A percentile compares a stretch with the other conserved stretches of the same genome.
Evolutionary conservation across 2,797 vertebrate genomes (phyloP).

Genomic region (Passerculus sandwichensis): DNA sequence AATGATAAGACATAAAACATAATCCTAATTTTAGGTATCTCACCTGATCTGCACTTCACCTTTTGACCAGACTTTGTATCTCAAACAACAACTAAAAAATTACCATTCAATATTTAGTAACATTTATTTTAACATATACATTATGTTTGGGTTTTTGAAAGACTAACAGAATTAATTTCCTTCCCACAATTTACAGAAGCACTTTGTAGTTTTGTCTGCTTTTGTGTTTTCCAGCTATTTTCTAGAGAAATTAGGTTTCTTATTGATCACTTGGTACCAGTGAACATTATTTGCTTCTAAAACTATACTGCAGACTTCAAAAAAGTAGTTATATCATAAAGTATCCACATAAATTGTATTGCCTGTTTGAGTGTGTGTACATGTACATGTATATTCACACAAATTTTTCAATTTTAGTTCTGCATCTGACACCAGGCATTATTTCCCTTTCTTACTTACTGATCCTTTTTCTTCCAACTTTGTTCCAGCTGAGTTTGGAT

Average conservation of each 20-base stretch:
- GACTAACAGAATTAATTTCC: not conserved
- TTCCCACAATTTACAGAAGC: not conserved
- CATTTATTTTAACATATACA: not conserved
- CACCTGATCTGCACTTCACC: not conserved
- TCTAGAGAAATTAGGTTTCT: not conserved
- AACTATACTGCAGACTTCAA: not conserved
- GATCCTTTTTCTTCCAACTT: not conserved
- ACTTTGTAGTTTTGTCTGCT: not conserved
- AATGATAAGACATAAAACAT: not conserved
- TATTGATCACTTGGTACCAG: not conserved
- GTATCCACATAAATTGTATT: not conserved
- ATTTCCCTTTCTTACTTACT: not conserved
- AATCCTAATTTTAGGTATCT: not conserved
- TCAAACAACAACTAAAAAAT: not conserved
- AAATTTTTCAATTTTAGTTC: not conserved
- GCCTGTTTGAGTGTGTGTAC: not conserved
- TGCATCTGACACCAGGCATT: not conserved
- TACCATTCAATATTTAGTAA: not conserved
- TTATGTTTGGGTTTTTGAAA: not conserved
- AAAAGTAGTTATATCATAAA: not conserved
- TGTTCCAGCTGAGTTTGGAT: not conserved
- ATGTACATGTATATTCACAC: rapidly evolving
- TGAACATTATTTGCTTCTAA: not conserved
- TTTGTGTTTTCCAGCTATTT: not conserved
- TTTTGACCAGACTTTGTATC: not conserved